Conservation (phyloP, 2,888 invertebrate genomes). For the Spodoptera littoralis region DNA sequence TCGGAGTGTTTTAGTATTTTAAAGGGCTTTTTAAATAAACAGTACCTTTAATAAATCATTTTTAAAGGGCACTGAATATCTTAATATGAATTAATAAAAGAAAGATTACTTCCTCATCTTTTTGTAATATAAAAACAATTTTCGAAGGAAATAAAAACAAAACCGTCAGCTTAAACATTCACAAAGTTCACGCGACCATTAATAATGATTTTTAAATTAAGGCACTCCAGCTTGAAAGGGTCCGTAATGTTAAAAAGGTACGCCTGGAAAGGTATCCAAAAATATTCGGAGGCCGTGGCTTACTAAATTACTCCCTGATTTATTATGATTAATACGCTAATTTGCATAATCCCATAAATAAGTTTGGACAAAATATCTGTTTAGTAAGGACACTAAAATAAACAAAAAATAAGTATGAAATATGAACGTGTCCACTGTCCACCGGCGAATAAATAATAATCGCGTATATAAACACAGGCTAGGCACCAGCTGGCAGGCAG, state of each 20-base stretch:
- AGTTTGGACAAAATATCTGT: background rate
- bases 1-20: no score
- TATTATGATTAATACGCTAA: conserved; percentile 22
- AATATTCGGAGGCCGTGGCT: conserved; percentile 15
- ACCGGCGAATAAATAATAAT: conserved; percentile 33
- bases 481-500: conserved; percentile 63
- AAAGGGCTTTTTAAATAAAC: no score
- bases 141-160: conserved; percentile 14
- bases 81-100: no score
- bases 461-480: conserved; percentile 47
- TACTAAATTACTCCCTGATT: conserved; percentile 16
- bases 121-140: conserved; percentile 4
- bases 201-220: conserved; percentile 33
- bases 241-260: conserved; percentile 46
- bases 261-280: conserved; percentile 34
- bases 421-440: conserved; percentile 10
- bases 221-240: conserved; percentile 39
- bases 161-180: conserved; percentile 6
- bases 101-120: no score
- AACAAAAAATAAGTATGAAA: conserved; percentile 6
- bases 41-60: no score
- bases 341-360: conserved; percentile 17
- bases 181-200: conserved; percentile 20
- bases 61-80: no score
- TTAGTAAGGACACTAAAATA: background rate